Conservation (phyloP, 2,797 vertebrate species). For the Heteromormyrus szaboi region DNA sequence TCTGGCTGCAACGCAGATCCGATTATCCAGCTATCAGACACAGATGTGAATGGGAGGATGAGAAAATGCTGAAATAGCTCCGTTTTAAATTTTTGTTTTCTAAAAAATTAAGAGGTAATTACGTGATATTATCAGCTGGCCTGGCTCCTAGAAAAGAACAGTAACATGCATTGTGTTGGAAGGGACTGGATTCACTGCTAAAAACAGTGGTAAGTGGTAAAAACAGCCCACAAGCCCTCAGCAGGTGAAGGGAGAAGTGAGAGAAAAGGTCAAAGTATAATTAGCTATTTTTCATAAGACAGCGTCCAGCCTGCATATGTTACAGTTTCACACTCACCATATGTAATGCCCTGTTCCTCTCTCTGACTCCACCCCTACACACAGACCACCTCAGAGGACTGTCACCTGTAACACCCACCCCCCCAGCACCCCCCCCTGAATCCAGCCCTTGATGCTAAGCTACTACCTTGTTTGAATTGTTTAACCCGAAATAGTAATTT, state of each 20-base stretch:
- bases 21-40: not conserved
- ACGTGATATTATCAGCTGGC: not conserved
- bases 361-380: not conserved
- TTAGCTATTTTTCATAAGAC: not conserved
- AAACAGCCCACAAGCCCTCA: not conserved
- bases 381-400: not conserved
- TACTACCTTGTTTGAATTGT: not conserved
- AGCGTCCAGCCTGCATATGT: not conserved
- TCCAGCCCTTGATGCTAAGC: not conserved
- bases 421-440: not conserved
- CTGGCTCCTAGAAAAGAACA: not conserved
- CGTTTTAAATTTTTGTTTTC: not conserved
- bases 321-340: not conserved
- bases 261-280: not conserved
- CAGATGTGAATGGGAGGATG: not conserved
- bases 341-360: not conserved
- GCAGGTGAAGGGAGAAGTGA: slow-evolving; percentile 16
- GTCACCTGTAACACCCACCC: not conserved
- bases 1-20: not conserved
- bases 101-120: not conserved
- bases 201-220: not conserved
- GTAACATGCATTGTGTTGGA: not conserved
- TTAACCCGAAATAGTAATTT: not conserved
- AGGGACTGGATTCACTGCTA: not conserved
- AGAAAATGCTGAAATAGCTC: not conserved